A percentile compares a stretch with the other conserved stretches of the same genome.
Conservation (phyloP, 2,888 invertebrate species). For the Chrysomela aeneicollis region DNA sequence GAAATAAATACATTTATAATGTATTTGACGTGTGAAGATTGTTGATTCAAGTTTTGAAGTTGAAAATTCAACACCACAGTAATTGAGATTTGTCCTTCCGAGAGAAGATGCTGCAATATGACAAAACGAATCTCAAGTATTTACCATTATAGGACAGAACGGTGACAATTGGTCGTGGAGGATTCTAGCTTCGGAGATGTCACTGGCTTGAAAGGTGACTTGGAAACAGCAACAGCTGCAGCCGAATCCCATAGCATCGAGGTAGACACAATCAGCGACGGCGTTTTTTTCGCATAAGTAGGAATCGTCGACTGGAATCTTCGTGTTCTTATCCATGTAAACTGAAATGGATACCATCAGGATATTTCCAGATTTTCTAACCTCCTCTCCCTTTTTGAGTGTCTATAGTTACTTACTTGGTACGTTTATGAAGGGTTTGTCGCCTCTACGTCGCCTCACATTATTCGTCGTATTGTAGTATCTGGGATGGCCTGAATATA, state of each 20-base stretch:
- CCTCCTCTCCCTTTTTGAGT: no score
- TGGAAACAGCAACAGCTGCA: constrained; percentile 99
- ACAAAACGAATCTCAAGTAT: constrained; percentile 15
- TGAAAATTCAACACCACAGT: no score
- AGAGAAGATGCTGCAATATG: neutral
- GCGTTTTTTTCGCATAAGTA: constrained; percentile 71
- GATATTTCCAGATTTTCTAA: neutral
- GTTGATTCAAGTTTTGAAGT: no score
- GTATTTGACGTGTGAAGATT: no score
- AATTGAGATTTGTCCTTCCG: neutral
- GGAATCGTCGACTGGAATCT: constrained; percentile 83
- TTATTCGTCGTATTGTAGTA: constrained; percentile 93
- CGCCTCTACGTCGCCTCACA: constrained; percentile 88
- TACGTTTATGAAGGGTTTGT: constrained; percentile 97
- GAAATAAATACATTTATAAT: no score
- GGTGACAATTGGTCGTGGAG: constrained; percentile 98
- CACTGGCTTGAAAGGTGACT: constrained; percentile 95
- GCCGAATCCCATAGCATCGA: constrained; percentile 99
- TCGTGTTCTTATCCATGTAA: constrained; percentile 87
- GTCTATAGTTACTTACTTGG: constrained; percentile 77
- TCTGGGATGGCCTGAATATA: constrained; percentile 94
- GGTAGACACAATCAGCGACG: constrained; percentile 89
- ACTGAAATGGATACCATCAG: constrained; percentile 66
- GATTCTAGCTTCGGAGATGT: constrained; percentile 92
- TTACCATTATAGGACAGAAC: constrained; percentile 94